These are phyloP conservation scores for Nezara viridula DNA, from an alignment of 2,888 invertebrate species.

Conservation along the genomic window DNA sequence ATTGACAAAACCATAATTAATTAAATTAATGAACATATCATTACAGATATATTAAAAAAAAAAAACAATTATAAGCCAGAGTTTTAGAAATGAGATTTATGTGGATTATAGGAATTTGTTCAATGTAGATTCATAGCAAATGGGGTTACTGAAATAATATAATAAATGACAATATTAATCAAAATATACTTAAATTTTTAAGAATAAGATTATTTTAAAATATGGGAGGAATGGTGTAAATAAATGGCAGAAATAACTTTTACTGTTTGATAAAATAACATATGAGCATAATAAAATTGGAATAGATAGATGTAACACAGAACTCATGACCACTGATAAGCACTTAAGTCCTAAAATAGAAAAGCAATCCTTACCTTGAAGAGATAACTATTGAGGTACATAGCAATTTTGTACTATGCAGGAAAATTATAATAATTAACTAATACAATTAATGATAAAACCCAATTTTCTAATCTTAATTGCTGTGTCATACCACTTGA, in stretches of 20 bases:
- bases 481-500: background rate
- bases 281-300: background rate
- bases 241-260: background rate
- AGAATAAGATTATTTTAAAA: background rate
- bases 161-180: too few relatives aligned
- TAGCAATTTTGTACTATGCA: background rate
- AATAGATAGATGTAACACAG: background rate
- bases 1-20: background rate
- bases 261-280: background rate
- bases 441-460: background rate
- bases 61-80: too few relatives aligned
- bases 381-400: background rate
- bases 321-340: background rate
- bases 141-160: background rate
- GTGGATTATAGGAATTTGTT: too few relatives aligned
- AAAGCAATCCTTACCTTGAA: background rate
- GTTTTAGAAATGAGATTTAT: too few relatives aligned
- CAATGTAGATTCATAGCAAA: background rate
- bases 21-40: too few relatives aligned
- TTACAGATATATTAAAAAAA: too few relatives aligned
- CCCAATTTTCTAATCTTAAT: background rate
- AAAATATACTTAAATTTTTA: background rate
- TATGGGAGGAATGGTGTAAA: background rate
- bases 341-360: conserved; percentile 23
- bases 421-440: background rate